Evolutionary conservation across 1,140 invertebrate genomes (phyloP).

Genomic region (Dolichoris vasculosae): DNA sequence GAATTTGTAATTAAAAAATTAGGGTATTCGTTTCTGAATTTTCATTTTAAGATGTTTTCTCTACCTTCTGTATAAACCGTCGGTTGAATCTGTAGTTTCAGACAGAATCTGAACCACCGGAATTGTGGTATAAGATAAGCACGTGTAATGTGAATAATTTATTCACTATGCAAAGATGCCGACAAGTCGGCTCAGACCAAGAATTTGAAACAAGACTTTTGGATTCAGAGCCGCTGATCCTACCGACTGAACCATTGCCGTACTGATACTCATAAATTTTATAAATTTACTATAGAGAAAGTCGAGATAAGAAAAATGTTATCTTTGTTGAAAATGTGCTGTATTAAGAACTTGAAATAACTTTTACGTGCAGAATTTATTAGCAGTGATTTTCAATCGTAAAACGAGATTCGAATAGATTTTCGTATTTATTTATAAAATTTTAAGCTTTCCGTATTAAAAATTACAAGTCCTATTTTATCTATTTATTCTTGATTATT

Average conservation of each 20-base stretch:
- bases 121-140: background rate
- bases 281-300: background rate
- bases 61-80: background rate
- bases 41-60: background rate
- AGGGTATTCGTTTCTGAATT: background rate
- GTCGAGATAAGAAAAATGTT: background rate
- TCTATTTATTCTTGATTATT: no score
- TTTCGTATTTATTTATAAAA: no score
- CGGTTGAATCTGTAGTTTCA: background rate
- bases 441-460: no score
- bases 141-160: conserved; percentile 14
- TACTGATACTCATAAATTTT: conserved; percentile 11
- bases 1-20: background rate
- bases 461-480: no score
- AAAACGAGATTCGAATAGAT: no score
- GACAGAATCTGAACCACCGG: background rate
- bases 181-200: background rate
- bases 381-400: no score
- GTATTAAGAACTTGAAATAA: no score
- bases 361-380: no score
- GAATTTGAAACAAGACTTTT: conserved; percentile 1
- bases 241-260: background rate
- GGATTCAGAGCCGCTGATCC: background rate
- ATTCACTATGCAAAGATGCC: background rate
- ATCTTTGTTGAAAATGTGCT: background rate